Base-by-base conservation (phyloP, 2,888 invertebrate species). In the Ennomos erosarius region DNA sequence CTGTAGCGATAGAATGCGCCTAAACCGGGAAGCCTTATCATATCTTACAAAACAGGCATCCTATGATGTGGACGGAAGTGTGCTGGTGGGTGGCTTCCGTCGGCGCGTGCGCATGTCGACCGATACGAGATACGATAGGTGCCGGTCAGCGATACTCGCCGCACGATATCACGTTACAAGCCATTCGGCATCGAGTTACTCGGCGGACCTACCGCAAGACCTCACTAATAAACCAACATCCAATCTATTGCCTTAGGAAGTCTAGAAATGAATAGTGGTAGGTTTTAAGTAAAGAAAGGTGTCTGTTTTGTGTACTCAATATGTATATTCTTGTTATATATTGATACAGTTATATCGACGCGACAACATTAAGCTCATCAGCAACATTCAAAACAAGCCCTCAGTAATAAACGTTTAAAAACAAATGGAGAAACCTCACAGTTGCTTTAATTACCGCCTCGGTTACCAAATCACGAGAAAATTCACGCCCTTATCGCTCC, bases 401-500 rank as follows among this genome's bases (percentile, higher is more conserved):
- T 69, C 70, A 63, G 77, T 78, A 83, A 84, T 88, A 88, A 88
- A 88, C 88, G 82, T 83, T 87, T 84, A 84, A 84, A 88, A 87
- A 88, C 85, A 86, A 88, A 87, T 79, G 80, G 78, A 82, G 87
- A 86, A 87, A 84, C 86, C 88, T 81, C 85, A 86, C 87, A 88
- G 89, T 84, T 85, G 82, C 82, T 84, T 81, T 90, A 90, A 90
- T 90, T 91, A 87, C 86, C 82, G 81, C 79, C 84, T 85, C 81
- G 76, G 85, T 88, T 85, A 88, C 88, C 87, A 87, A 90, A 90
- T 89, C 88, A 89, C 85, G 84, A 87, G 88, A 87, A 88, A 86
- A 88, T 90, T 90, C 86, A 84, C 90, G 84, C 89, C 83, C 85
- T 84, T 81, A 78, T 77, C 82, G 84, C 87, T 84, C 82, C 81